Evolutionary conservation across 2,113 vertebrate species (phyloP), one percentile per base, ranked within the genome.

Genomic region (Agapornis roseicollis): DNA sequence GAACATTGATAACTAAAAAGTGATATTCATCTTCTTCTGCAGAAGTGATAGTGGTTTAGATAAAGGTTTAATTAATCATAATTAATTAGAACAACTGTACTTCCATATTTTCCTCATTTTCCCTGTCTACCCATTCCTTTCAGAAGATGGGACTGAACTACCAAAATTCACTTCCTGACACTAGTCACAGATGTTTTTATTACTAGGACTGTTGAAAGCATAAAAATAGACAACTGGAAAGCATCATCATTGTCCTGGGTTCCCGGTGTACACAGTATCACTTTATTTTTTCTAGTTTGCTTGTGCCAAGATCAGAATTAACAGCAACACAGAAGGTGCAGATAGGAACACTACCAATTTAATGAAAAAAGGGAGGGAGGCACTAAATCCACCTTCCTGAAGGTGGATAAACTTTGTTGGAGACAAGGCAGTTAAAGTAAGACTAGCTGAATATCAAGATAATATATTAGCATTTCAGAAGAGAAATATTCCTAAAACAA

Each of bases 301-400:
- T 44, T 58, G 33, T 69, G 58, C 56, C 76, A 69, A 24, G 12
- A 60, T 33, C 44, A 82, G 47, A 87, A 76, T 33, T 74, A 31
- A 61, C 13, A 74, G 46, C 35, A 66, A 70, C 47, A 53, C 22
- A 66, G 33, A 60, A 58, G 29, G 88, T 6, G 37, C 22, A 83
- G 58, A 31, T 8, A 76, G 64, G 16, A 80, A 72, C 15, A 5
- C 1, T 27, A 20, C 5, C 28, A 53, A 66, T 19, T n/a, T 4
- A 15, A 60, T 23, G 11, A 10, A 7, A 13, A 15, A 1, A 10
- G 10, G 4, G 1, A 2, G 7, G 11, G 9, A 2, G 2, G 11
- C 14, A 77, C 17, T 5, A 82, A 82, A 47, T 8, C 41, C 41
- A 82, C 39, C 33, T 80, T 82, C 25, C 35, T 58, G 17, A 69